Evolutionary conservation across 2,113 vertebrate species (phyloP), one percentile per base, ranked within the genome.

Genomic region (Sceloporus undulatus): DNA sequence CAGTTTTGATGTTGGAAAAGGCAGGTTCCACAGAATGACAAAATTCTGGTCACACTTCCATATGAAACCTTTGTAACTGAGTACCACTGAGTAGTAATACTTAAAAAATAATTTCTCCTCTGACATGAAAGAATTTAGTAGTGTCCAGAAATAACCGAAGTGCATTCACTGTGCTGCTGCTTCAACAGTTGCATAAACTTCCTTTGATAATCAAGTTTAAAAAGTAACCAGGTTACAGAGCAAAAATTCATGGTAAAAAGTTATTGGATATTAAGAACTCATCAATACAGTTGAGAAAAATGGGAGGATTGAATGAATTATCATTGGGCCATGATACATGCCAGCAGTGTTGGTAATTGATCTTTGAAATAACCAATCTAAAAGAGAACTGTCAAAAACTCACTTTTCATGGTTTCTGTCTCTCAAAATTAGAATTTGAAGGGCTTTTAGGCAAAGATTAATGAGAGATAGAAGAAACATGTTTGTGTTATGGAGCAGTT

Each of bases 311-410:
- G 29, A 68, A 84, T 18, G 75, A 82, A 76, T 59, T 18, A 3
- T 29, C 23, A 76, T 76, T 76, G 71, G 11, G 38, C 13, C 54
- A 85, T 14, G 18, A 77, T 85, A 40, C 9, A 85, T 74, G 34
- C 77, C n/a, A 21, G 0, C 18, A 0, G 0, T 16, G 65, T 75
- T 70, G 0, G 8, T 82, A 23, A 87, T 7, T 18, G 65, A 75
- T 48, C 38, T 5, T 14, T 59, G 11, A 3, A 65, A 82, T 62
- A 73, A 62, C 29, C 7, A 25, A 2, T 9, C 10, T 29, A 62
- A 82, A 59, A 23, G 70, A 9, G 7, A 66, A 66, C 2, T 34
- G 21, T 23, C 11, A 19, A 52, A 81, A 65, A 16, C 11, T 16
- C 19, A 21, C 40, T n/a, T 52, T 66, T 87, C 21, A 52, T 42